Conservation (phyloP, 2,113 vertebrate species). For the Tretioscincus oriximinensis region DNA sequence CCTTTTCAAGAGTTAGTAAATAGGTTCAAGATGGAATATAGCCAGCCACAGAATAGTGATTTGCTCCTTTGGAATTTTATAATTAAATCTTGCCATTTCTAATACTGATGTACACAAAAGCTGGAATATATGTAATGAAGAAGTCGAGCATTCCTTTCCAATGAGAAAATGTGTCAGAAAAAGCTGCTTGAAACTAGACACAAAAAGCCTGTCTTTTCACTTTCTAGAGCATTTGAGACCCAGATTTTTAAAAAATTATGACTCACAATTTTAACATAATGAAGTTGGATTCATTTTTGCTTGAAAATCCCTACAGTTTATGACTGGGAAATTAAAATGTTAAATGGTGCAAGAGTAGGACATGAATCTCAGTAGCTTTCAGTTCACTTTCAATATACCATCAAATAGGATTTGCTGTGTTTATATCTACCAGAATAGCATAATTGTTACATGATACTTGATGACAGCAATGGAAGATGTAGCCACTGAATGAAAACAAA, state of each 20-base stretch:
- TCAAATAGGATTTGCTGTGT: constrained; percentile 57
- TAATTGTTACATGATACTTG: constrained; percentile 68
- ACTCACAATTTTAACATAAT: constrained; percentile 23
- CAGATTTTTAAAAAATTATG: constrained; percentile 32
- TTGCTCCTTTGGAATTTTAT: background rate
- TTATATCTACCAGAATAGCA: constrained; percentile 62
- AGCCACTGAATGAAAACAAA: constrained; percentile 56
- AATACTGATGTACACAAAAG: background rate
- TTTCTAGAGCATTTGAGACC: constrained; percentile 18
- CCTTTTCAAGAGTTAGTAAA: background rate
- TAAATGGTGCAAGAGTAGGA: background rate
- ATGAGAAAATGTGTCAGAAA: constrained; percentile 23
- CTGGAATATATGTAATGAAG: constrained; percentile 4
- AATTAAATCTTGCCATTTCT: background rate
- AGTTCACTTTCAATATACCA: constrained; percentile 58
- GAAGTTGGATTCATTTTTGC: background rate
- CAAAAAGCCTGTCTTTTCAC: background rate
- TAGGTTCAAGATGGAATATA: background rate
- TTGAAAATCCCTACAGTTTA: constrained; percentile 23
- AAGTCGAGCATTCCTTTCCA: background rate
- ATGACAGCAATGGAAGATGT: constrained; percentile 67
- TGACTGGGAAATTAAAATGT: constrained; percentile 41
- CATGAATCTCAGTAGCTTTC: constrained; percentile 40
- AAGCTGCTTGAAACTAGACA: constrained; percentile 15
- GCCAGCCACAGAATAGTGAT: background rate